Percentiles rank a stretch among this genome's conserved stretches.
Evolutionary conservation across 2,113 vertebrate species (phyloP).

Genomic region (Triplophysa rosa): DNA sequence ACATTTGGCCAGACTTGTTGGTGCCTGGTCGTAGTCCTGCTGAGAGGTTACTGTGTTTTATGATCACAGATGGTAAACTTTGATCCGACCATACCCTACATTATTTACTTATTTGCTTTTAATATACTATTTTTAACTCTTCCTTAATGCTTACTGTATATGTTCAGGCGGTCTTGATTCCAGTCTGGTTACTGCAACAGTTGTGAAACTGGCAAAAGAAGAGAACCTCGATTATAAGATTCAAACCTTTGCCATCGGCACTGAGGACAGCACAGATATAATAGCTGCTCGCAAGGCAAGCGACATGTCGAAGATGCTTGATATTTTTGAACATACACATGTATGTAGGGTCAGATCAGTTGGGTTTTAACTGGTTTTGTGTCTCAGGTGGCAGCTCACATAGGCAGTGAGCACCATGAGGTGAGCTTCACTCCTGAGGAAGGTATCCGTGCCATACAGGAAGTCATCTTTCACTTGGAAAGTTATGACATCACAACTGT

Average conservation of each 20-base stretch:
- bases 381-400: conserved; percentile 84
- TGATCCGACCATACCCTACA: too few relatives aligned
- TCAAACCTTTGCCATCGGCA: conserved; percentile 91
- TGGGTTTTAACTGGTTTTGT: neutral
- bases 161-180: conserved; percentile 89
- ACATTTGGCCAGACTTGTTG: too few relatives aligned
- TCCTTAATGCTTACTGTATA: too few relatives aligned
- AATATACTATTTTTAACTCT: neutral
- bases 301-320: neutral
- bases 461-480: conserved; percentile 89
- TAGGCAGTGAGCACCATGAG: conserved; percentile 92
- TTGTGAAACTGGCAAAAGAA: conserved; percentile 85
- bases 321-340: neutral
- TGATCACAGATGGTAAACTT: too few relatives aligned
- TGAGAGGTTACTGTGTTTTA: too few relatives aligned
- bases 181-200: conserved; percentile 86
- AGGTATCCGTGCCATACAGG: conserved; percentile 84
- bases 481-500: conserved; percentile 92
- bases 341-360: neutral
- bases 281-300: conserved; percentile 87
- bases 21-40: too few relatives aligned
- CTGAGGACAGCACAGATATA: conserved; percentile 87
- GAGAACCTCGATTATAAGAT: conserved; percentile 78
- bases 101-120: neutral
- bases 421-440: conserved; percentile 88